Evolutionary conservation across 2,797 vertebrate genomes (phyloP).

Genomic region (Clarias fuscus): DNA sequence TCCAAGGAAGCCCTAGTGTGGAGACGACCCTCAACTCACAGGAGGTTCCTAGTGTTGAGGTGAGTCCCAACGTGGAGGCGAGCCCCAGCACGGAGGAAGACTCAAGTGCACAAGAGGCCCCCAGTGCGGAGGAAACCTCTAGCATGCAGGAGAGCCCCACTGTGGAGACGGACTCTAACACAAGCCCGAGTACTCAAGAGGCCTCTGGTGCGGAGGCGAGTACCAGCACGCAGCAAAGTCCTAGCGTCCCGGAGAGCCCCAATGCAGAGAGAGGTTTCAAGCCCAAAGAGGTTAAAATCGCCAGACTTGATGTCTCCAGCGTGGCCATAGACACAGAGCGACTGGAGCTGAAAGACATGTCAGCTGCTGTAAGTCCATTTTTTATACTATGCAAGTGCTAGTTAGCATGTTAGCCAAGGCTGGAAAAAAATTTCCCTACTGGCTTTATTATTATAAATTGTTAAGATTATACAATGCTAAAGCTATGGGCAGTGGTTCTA

Average conservation of each 20-base stretch:
- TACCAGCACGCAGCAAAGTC: slow-evolving; percentile 33
- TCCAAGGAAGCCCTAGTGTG: not conserved
- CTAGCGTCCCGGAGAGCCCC: slow-evolving; percentile 26
- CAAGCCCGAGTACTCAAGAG: not conserved
- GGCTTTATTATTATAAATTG: too few relatives aligned
- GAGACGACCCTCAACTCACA: slow-evolving; percentile 34
- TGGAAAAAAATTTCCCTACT: too few relatives aligned
- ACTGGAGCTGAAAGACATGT: slow-evolving; percentile 83
- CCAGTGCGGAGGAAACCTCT: not conserved
- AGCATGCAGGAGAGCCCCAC: not conserved
- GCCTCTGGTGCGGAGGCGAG: slow-evolving; percentile 3
- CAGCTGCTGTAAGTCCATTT: slow-evolving; percentile 71
- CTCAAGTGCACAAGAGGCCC: slow-evolving; percentile 17
- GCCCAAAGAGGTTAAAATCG: slow-evolving; percentile 86
- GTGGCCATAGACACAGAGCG: slow-evolving; percentile 94
- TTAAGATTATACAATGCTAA: not conserved
- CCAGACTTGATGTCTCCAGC: slow-evolving; percentile 91
- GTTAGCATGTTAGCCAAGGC: not conserved
- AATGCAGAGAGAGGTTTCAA: slow-evolving; percentile 44
- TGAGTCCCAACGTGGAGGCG: slow-evolving; percentile 28
- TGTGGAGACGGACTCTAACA: not conserved
- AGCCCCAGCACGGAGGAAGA: slow-evolving; percentile 27
- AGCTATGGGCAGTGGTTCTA: not conserved
- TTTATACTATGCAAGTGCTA: slow-evolving; percentile 31
- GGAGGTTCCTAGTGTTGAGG: slow-evolving; percentile 34